Evolutionary conservation across 2,113 vertebrate genomes (phyloP), one percentile per base, ranked within the genome.

Genomic region (Eulemur rufifrons): DNA sequence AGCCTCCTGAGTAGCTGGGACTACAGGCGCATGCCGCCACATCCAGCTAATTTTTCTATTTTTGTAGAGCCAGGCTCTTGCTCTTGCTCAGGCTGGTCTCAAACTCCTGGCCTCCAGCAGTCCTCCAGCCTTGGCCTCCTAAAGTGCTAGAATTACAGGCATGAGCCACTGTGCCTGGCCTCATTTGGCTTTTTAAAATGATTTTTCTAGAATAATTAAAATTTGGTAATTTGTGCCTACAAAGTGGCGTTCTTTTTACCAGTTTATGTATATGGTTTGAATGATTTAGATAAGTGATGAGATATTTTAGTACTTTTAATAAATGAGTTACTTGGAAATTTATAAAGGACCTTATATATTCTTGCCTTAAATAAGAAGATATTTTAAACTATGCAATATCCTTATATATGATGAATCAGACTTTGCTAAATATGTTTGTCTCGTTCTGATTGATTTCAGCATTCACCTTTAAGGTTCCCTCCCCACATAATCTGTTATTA

Each of bases 261-360:
- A n/a, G 45, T 42, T 74, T 13, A 15, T 80, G 21, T 61, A 17
- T 32, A 23, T 59, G 34, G 20, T 54, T 91, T 92, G 59, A 89
- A 50, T 92, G 50, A 69, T 73, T 80, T 94, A 64, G 69, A 23
- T 94, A 71, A 89, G 21, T 71, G 7, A 6, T 73, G 20, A 90
- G 15, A 21, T 91, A 92, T 91, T 95, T 93, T 86, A 95, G 80
- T 92, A 56, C 39, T 76, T 91, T 59, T 42, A 80, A 45, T 92
- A 73, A 86, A 21, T 87, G 63, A 61, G 14, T 94, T 86, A 71
- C 11, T 92, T 73, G 29, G 69, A 89, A 86, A 54, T 39, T 78
- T 74, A 92, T 11, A 87, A 83, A 94, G 29, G 29, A 50, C 27
- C 63, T 85, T 95, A 32, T 95, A 32, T 13, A n/a, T 54, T 73